These are phyloP conservation scores for Antigone vipio DNA, from an alignment of 2,113 vertebrate genomes.

Conservation along the genomic window DNA sequence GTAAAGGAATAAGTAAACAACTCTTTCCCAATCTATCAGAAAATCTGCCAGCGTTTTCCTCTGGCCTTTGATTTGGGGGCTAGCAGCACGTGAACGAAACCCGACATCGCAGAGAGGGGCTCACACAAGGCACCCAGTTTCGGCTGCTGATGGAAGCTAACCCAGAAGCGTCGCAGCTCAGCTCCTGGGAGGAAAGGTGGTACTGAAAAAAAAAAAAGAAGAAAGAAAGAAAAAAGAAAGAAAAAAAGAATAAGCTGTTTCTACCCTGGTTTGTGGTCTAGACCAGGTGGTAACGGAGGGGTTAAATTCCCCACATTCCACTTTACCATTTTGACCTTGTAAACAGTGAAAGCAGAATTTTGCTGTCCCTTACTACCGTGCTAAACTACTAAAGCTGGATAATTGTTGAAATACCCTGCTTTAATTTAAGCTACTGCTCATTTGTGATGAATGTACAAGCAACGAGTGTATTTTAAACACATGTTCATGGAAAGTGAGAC, in stretches of 20 bases:
- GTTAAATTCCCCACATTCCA: background rate
- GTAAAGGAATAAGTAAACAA: slow-evolving; percentile 11
- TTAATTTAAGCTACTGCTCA: background rate
- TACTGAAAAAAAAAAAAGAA: too few relatives aligned
- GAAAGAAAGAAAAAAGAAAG: too few relatives aligned
- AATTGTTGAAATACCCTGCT: background rate
- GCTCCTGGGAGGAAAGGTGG: background rate
- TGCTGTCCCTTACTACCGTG: background rate
- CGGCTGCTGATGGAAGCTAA: background rate
- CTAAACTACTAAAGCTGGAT: background rate
- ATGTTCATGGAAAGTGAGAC: background rate
- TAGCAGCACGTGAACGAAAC: background rate
- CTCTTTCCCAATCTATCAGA: background rate
- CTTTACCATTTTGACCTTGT: background rate
- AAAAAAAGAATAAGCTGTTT: background rate
- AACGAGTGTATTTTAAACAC: background rate
- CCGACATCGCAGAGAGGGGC: background rate
- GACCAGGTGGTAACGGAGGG: background rate
- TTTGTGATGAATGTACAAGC: background rate
- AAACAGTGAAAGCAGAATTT: background rate
- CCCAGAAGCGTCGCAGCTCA: background rate
- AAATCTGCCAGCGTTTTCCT: background rate
- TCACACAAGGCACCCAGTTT: background rate
- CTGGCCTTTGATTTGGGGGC: background rate
- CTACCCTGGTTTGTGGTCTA: background rate